phyloP scores from a whole-genome alignment of 2,888 invertebrate species.

The Tridacna crocea region DNA sequence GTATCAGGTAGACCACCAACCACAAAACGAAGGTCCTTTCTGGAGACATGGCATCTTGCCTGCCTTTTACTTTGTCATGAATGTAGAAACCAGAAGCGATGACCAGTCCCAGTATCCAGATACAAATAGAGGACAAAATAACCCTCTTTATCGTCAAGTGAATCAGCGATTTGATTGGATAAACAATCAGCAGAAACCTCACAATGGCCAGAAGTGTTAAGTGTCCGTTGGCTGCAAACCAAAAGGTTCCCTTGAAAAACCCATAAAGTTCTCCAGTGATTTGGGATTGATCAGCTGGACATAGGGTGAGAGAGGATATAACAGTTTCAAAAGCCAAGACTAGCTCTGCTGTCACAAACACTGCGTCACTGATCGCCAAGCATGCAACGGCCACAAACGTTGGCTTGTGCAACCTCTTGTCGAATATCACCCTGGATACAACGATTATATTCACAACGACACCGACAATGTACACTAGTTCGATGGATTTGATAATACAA shows the following conservation, averaged over 20 bases:
- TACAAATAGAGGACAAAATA: background rate
- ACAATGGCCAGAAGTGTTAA: conserved; percentile 21
- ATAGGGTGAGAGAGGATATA: background rate
- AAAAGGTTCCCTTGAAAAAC: background rate
- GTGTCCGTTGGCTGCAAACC: conserved; percentile 25
- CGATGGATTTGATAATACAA: conserved; percentile 19
- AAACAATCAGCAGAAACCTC: conserved; percentile 13
- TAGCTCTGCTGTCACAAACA: conserved; percentile 10
- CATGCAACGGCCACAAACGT: conserved; percentile 24
- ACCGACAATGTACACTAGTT: conserved; percentile 7
- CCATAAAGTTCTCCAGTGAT: background rate
- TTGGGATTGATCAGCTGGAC: background rate
- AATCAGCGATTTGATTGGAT: conserved; percentile 20
- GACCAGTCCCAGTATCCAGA: conserved; percentile 1
- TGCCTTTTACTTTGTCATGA: background rate
- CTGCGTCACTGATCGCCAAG: conserved; percentile 13
- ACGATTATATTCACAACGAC: conserved; percentile 19
- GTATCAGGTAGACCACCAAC: conserved; percentile 7
- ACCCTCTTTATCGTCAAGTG: conserved; percentile 21
- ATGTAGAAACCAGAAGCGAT: background rate
- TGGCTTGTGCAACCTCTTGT: conserved; percentile 15
- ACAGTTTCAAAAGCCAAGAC: background rate
- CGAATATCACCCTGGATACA: conserved; percentile 14
- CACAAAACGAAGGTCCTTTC: background rate
- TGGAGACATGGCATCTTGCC: background rate